Evolutionary conservation across 1,140 invertebrate genomes (phyloP), one percentile per base, ranked within the genome.

Genomic region (Rhopalosiphum maidis): DNA sequence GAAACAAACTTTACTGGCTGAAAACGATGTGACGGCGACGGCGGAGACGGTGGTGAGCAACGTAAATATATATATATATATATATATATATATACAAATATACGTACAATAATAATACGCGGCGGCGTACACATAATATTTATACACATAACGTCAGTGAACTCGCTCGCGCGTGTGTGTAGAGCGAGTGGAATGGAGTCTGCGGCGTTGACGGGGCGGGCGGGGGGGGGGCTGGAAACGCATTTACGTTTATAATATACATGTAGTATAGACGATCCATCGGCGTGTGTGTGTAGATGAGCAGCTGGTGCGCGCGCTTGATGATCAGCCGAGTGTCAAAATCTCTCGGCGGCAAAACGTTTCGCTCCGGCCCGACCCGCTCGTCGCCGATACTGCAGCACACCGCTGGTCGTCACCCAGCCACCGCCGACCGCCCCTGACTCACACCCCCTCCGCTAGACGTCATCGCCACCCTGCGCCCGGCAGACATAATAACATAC

Each of bases 251-350:
- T 51, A 51, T 51, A 51, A 51, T 51, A 51, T 51, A 51, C 21
- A 48, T 68, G 18, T n/a, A 68, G 30, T 4, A 60, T 60, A 60
- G 55, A 60, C 60, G 55, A 60, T 60, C 55, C 11, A n/a, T n/a
- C 30, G 11, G 3, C 1, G 60, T 18, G 55, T 55, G 22, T 23
- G 55, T 46, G 11, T 30, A 88, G 82, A 93, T 86, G 91, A 90
- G 89, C 91, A 93, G 91, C 91, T 93, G 91, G 91, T 86, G 91
- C 82, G 77, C 54, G 90, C 90, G 91, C 48, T 86, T 93, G 91
- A 91, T 91, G 90, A 93, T 93, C 91, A 93, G 90, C 48, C 91
- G 91, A 85, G 82, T 93, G 91, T 93, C 91, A 93, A 93, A 93
- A 68, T 68, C 60, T 93, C 91, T 54, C 82, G 30, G 82, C 35